Percentiles rank a stretch among this genome's conserved stretches.
Conservation (phyloP, 2,797 vertebrate species). For the Schizopygopsis pylzovi region DNA sequence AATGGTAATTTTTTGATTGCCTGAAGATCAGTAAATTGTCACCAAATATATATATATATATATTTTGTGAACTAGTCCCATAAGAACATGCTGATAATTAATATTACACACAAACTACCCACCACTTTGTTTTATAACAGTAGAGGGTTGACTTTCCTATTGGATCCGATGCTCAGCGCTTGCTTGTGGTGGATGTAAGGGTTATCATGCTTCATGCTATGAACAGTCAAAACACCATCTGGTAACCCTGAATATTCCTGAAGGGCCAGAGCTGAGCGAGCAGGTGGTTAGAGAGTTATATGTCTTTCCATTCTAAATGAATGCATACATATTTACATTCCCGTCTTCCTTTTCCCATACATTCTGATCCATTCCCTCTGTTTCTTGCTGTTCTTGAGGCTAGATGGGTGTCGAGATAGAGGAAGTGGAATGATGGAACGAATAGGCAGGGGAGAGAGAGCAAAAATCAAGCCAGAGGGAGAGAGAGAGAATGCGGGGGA, state of each 20-base stretch:
- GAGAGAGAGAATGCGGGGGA: slow-evolving; percentile 43
- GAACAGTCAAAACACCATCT: slow-evolving; percentile 51
- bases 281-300: slow-evolving; percentile 24
- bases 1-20: neutral
- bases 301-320: neutral
- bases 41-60: neutral
- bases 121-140: neutral
- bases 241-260: slow-evolving; percentile 37
- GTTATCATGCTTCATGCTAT: slow-evolving; percentile 49
- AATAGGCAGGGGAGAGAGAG: slow-evolving; percentile 37
- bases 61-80: neutral
- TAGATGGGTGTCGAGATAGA: slow-evolving; percentile 8
- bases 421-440: neutral
- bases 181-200: slow-evolving; percentile 33
- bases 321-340: slow-evolving; percentile 22
- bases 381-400: slow-evolving; percentile 31
- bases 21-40: neutral
- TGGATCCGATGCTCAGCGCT: neutral
- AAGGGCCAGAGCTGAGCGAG: slow-evolving; percentile 6
- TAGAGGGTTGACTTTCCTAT: neutral
- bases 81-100: neutral
- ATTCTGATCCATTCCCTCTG: slow-evolving; percentile 28
- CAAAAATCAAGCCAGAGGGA: slow-evolving; percentile 27
- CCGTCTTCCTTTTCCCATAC: neutral
- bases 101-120: slow-evolving; percentile 1